A percentile compares a stretch with the other conserved stretches of the same genome.
Evolutionary conservation across 2,888 invertebrate species (phyloP).

Genomic region (Germaria angustata): DNA sequence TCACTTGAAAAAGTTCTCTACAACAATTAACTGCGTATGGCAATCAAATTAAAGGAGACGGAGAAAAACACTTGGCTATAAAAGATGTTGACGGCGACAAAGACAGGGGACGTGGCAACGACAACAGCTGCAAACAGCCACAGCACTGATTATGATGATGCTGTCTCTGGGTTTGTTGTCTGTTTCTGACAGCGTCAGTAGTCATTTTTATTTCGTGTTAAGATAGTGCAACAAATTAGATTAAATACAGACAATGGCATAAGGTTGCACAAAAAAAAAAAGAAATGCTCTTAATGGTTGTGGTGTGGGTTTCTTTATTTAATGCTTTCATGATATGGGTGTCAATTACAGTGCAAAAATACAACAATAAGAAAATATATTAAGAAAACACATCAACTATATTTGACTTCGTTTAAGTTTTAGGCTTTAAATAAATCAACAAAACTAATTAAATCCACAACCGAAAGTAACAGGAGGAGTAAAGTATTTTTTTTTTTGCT

Average conservation of each 20-base stretch:
- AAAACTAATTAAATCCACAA: conserved; percentile 64
- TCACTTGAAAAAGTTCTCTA: conserved; percentile 28
- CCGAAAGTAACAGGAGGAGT: conserved; percentile 50
- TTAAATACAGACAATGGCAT: conserved; percentile 48
- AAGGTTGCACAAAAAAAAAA: background rate
- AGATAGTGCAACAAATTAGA: conserved; percentile 67
- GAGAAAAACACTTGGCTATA: conserved; percentile 50
- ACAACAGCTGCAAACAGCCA: conserved; percentile 17
- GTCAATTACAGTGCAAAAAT: conserved; percentile 63
- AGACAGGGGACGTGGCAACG: conserved; percentile 42
- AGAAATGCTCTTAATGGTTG: conserved; percentile 47
- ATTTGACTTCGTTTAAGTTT: conserved; percentile 57
- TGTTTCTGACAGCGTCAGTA: conserved; percentile 61
- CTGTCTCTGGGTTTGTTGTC: conserved; percentile 42
- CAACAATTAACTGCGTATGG: conserved; percentile 62
- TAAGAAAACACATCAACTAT: conserved; percentile 48
- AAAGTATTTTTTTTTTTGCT: background rate
- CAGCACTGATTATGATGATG: conserved; percentile 52
- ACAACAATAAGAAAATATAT: conserved; percentile 18
- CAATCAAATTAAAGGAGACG: background rate
- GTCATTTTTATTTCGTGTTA: conserved; percentile 59
- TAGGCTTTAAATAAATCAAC: conserved; percentile 63
- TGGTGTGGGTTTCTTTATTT: conserved; percentile 62
- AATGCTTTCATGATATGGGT: conserved; percentile 64
- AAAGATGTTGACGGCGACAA: conserved; percentile 42